A percentile compares a stretch with the other conserved stretches of the same genome.
Evolutionary conservation across 2,113 vertebrate genomes (phyloP).

Genomic region (Albula glossodonta): DNA sequence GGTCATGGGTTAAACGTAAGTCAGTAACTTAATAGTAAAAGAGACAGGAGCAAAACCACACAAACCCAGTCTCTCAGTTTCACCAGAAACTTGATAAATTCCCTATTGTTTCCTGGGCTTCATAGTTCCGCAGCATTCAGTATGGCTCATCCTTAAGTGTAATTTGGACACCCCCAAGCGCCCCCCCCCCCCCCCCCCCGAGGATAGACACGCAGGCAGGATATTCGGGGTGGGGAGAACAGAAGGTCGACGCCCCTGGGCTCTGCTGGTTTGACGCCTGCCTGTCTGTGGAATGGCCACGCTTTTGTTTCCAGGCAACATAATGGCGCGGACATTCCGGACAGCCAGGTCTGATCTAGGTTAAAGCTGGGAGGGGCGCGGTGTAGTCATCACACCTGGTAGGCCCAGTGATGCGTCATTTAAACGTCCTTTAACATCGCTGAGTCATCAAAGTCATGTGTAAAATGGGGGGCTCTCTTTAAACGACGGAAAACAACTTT

Average conservation of each 20-base stretch:
- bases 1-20: too few relatives aligned
- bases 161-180: not conserved
- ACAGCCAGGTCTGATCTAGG: not conserved
- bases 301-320: conserved; percentile 45
- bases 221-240: not conserved
- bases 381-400: not conserved
- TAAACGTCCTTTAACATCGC: conserved; percentile 28
- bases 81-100: too few relatives aligned
- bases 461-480: too few relatives aligned
- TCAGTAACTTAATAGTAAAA: too few relatives aligned
- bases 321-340: conserved; percentile 27
- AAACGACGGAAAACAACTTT: too few relatives aligned
- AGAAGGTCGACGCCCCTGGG: conserved; percentile 23
- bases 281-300: conserved; percentile 34
- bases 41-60: too few relatives aligned
- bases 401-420: not conserved
- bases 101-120: too few relatives aligned
- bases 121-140: not conserved
- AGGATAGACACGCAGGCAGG: not conserved
- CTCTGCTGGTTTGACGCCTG: conserved; percentile 44
- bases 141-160: not conserved
- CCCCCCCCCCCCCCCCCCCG: not conserved
- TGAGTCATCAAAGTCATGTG: not conserved
- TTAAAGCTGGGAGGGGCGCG: not conserved
- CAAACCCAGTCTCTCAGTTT: too few relatives aligned